Evolutionary conservation across 2,888 invertebrate species (phyloP), one percentile per base, ranked within the genome.

Genomic region (Nasonovia ribisnigri): DNA sequence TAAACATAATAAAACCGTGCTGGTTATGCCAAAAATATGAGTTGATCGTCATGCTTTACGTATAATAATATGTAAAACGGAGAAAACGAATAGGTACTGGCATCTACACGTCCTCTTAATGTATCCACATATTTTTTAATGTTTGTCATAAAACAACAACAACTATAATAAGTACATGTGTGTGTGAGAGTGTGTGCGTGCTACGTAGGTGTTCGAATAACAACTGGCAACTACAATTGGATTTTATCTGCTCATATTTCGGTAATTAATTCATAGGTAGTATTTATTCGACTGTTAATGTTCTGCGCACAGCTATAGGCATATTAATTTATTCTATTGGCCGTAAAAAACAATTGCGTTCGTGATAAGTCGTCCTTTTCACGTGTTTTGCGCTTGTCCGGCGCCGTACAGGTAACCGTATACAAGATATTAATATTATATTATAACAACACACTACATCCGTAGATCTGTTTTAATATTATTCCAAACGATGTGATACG

Each of bases 211-310:
- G 77, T 77, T 77, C 20, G 36, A 77, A 36, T 36, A 77, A 36
- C 20, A n/a, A n/a, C n/a, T n/a, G 36, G 20, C 20, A 77, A 36
- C 16, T 51, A n/a, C n/a, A 16, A 51, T 67, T 36, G 5, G 67
- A 77, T 77, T 77, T 77, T 77, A 77, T 77, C 36, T 77, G 42
- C 42, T 77, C 77, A 77, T 77, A 77, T 77, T 77, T 77, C 20
- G 36, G 77, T 77, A 77, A 77, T 77, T 77, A 36, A 77, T 77
- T 20, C 77, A 77, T 77, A 77, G 36, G 20, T 77, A 24, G 8
- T 77, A 77, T 77, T 77, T 77, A 77, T 77, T 77, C 8, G 20
- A 20, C 36, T 77, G 20, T 36, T 77, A 36, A 77, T 77, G 36
- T 77, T 77, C 36, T 77, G 20, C 8, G 6, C 6, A 67, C n/a